phyloP scores from a whole-genome alignment of 2,797 vertebrate genomes.

The Nasua narica region DNA sequence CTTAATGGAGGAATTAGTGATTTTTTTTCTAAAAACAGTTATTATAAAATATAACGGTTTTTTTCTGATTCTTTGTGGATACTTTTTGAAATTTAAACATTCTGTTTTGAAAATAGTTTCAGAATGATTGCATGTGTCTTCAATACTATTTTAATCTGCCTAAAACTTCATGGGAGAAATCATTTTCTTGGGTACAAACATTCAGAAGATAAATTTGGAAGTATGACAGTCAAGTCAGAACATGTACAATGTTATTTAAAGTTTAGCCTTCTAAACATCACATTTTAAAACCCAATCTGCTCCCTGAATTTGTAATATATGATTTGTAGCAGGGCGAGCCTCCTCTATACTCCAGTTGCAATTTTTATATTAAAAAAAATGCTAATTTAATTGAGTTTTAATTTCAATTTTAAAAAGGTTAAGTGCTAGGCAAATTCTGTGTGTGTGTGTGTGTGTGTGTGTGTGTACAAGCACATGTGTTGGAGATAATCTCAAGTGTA shows the following conservation, averaged over 20 bases:
- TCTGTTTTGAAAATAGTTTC: slow-evolving; percentile 26
- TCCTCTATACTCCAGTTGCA: not conserved
- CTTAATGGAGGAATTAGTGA: not conserved
- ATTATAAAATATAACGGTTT: not conserved
- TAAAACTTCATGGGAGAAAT: not conserved
- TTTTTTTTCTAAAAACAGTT: not conserved
- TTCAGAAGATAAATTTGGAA: not conserved
- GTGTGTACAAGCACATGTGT: not conserved
- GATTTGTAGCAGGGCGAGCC: not conserved
- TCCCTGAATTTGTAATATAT: not conserved
- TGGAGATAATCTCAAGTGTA: not conserved
- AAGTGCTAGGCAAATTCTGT: not conserved
- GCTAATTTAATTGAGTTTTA: not conserved
- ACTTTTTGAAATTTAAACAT: not conserved
- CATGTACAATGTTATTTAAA: not conserved
- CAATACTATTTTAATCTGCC: not conserved
- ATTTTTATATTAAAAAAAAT: not conserved
- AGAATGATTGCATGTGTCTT: not conserved
- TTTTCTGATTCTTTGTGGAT: not conserved
- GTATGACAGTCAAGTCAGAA: not conserved
- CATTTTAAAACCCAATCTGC: slow-evolving; percentile 29
- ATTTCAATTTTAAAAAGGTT: not conserved
- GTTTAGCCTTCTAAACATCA: not conserved
- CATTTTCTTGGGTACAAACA: not conserved
- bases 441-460: not conserved